These are phyloP conservation scores for Epizoanthus rinbou DNA, from an alignment of 92 coral and sea anemone species.

Conservation along the genomic window DNA sequence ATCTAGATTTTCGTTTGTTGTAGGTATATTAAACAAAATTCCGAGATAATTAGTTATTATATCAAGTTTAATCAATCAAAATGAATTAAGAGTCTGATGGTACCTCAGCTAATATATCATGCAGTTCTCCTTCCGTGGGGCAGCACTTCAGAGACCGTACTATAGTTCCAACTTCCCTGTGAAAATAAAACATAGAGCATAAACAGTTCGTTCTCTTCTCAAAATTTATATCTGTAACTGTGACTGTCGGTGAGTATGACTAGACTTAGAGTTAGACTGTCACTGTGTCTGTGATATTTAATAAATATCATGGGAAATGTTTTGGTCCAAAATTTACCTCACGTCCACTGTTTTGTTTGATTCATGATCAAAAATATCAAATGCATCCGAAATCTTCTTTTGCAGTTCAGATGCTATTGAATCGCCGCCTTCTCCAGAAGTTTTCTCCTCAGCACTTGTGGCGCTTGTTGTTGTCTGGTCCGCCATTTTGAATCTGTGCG, in stretches of 20 bases:
- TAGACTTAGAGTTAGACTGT: neutral
- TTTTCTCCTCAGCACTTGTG: conserved; percentile 68
- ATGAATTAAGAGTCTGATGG: neutral
- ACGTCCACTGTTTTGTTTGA: conserved; percentile 99
- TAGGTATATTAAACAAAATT: too few species aligned
- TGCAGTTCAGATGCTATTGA: conserved; percentile 90
- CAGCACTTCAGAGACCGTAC: conserved; percentile 96
- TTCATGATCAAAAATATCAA: conserved; percentile 98
- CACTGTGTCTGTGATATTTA: too few species aligned
- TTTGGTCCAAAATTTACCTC: conserved; percentile 57
- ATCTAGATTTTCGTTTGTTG: too few species aligned
- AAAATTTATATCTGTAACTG: too few species aligned
- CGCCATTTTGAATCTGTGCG: conserved; percentile 80
- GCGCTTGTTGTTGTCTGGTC: conserved; percentile 53
- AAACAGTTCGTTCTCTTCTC: neutral
- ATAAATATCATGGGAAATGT: neutral
- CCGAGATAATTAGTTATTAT: too few species aligned
- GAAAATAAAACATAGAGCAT: conserved; percentile 14
- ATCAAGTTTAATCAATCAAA: too few species aligned
- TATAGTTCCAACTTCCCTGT: conserved; percentile 97
- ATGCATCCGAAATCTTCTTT: conserved; percentile 88
- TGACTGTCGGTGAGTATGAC: too few species aligned
- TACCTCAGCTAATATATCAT: conserved; percentile 95
- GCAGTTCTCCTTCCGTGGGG: conserved; percentile 99
- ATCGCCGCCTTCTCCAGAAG: conserved; percentile 70